These are phyloP conservation scores for Labeo calbasu DNA, from an alignment of 2,797 vertebrate species.

Conservation along the genomic window DNA sequence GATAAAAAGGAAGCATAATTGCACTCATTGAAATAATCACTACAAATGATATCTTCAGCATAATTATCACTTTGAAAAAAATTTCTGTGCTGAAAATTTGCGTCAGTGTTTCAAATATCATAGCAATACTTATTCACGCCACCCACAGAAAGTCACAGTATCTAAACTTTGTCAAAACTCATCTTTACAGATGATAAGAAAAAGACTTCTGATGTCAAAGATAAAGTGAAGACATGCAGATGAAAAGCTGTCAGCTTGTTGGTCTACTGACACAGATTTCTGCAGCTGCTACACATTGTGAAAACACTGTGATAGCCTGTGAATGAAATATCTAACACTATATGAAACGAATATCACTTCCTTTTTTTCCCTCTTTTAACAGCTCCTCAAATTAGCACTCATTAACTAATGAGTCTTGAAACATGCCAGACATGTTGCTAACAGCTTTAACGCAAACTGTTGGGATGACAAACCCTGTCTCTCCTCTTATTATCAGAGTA, in stretches of 20 bases:
- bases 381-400: slow-evolving; percentile 16
- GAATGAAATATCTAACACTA: slow-evolving; percentile 19
- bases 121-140: background rate
- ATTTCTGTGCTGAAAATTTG: background rate
- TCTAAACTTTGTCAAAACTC: background rate
- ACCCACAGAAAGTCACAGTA: background rate
- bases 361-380: slow-evolving; percentile 9
- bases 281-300: slow-evolving; percentile 3
- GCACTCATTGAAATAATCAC: background rate
- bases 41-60: background rate
- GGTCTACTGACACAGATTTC: slow-evolving; percentile 2
- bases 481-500: background rate
- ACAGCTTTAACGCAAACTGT: background rate
- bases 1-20: background rate
- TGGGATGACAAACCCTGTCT: background rate
- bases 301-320: slow-evolving; percentile 13
- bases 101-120: background rate
- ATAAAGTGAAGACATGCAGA: background rate
- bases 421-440: slow-evolving; percentile 12
- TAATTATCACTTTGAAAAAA: background rate
- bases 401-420: slow-evolving; percentile 33
- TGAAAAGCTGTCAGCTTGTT: background rate
- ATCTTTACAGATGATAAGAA: background rate
- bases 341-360: background rate
- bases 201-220: background rate